Conservation (phyloP, 1,140 invertebrate genomes). For the Drosophila persimilis region DNA sequence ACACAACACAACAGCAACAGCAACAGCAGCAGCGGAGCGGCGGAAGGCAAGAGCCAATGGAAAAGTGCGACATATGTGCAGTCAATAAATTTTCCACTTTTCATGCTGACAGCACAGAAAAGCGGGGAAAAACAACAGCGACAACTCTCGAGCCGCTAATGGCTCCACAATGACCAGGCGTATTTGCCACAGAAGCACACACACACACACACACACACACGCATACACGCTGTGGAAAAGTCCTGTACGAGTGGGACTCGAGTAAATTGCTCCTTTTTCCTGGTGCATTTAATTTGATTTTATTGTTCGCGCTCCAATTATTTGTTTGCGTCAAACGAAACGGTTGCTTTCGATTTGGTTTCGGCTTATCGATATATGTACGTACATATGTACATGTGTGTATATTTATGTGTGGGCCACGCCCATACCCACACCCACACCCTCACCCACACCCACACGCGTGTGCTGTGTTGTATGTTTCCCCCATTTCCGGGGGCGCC, state of each 20-base stretch:
- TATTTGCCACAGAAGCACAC: conserved; percentile 27
- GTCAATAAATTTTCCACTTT: conserved; percentile 78
- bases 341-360: conserved; percentile 46
- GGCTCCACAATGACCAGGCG: conserved; percentile 75
- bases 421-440: conserved; percentile 30
- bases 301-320: conserved; percentile 65
- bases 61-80: conserved; percentile 77
- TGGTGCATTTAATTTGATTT: conserved; percentile 69
- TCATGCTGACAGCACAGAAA: conserved; percentile 74
- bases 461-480: conserved; percentile 36
- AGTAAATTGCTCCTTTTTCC: conserved; percentile 53
- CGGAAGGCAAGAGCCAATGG: conserved; percentile 43
- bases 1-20: conserved; percentile 11
- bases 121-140: conserved; percentile 8
- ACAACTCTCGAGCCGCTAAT: conserved; percentile 52
- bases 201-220: background rate
- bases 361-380: conserved; percentile 56
- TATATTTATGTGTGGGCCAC: conserved; percentile 15
- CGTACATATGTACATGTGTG: too few species aligned
- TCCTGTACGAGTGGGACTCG: conserved; percentile 8
- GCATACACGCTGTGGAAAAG: background rate
- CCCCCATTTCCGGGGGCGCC: conserved; percentile 1
- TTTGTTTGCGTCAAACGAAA: conserved; percentile 66
- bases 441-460: conserved; percentile 3
- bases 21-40: background rate